Base-by-base conservation (phyloP, 2,113 vertebrate genomes). In the Heloderma charlesbogerti region DNA sequence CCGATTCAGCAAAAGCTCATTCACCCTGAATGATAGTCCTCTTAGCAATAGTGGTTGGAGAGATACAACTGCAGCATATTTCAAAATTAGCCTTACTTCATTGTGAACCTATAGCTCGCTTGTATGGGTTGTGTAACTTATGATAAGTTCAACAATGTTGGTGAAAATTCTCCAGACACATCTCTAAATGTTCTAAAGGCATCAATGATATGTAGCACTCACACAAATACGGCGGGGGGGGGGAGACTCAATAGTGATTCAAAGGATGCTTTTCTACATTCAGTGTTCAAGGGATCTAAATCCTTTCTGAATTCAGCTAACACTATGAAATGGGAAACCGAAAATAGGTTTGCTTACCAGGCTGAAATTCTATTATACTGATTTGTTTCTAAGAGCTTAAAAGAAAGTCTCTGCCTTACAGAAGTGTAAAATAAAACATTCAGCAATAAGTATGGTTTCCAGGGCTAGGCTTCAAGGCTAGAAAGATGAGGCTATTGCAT, bases 321-420 rank as follows among this genome's bases (percentile, higher is more conserved):
- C 92, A 40, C 6, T 43, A 45, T 10, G 81, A 25, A 88, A 78
- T 79, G 71, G 31, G 22, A 29, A 84, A 48, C 71, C 48, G 81
- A 84, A 84, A 77, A 66, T 51, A 85, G 29, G 31, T 66, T 85
- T 86, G 57, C 48, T 74, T 84, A 89, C 40, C 51, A 84, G 79
- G 25, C 87, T 69, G 63, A 80, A 88, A 88, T 88, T 54, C 48
- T 82, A 78, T 90, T 90, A 86, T 67, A n/a, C 27, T 86, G 60
- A n/a, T 90, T 78, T 67, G 57, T 84, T 85, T 67, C 60, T 27
- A 67, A 67, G 57, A 77, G 34, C 72, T 78, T 67, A 48, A 78
- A 67, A 66, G 22, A 85, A 77, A 77, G 25, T 66, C 83, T 90
- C 20, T 51, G 43, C 34, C 37, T 88, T 51, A 29, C 20, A 67